Base-by-base conservation (phyloP, 2,113 vertebrate genomes). In the Haemorhous mexicanus region DNA sequence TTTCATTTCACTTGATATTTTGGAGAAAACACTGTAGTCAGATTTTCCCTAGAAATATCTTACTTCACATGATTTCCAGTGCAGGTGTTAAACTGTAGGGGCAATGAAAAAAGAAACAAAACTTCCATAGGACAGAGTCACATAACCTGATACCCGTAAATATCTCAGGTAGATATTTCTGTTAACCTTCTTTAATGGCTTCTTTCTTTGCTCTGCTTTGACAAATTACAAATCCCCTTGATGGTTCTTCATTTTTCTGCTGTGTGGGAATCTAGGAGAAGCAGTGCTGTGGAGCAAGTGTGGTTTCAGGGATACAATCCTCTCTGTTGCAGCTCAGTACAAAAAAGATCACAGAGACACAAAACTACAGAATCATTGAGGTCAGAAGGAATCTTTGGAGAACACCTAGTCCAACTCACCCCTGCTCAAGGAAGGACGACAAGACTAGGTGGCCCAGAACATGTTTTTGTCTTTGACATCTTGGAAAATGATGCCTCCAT, bases 351-450 rank as follows among this genome's bases (percentile, higher is more conserved):
- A 37, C 37, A 86, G 87, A 82, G 52, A 16, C 17, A 59, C 37
- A 52, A 44, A 94, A 77, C 30, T 32, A n/a, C 5, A 58, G 56
- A 70, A 44, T 58, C 28, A 35, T 2, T 69, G 49, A 84, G 24
- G 37, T 68, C 37, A 80, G 49, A 86, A 86, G 14, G 12, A 19
- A 72, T 10, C 3, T 72, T 64, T 75, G 30, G 11, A 52, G 46
- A 70, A 53, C 19, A n/a, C 2, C 2, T 53, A 41, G 64, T 37
- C 15, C 8, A 37, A 10, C 10, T 1, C 0, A 6, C 15, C 1
- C 0, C 21, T 33, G 37, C 21, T 41, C 26, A 53, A 66, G n/a
- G 18, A 53, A 66, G n/a, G 14, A 74, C 41, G 70, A 8, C 3
- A 12, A 64, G 16, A 61, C 6, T 15, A 63, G 8, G 35, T 18